Evolutionary conservation across 2,113 vertebrate species (phyloP).

Genomic region (Melospiza georgiana): DNA sequence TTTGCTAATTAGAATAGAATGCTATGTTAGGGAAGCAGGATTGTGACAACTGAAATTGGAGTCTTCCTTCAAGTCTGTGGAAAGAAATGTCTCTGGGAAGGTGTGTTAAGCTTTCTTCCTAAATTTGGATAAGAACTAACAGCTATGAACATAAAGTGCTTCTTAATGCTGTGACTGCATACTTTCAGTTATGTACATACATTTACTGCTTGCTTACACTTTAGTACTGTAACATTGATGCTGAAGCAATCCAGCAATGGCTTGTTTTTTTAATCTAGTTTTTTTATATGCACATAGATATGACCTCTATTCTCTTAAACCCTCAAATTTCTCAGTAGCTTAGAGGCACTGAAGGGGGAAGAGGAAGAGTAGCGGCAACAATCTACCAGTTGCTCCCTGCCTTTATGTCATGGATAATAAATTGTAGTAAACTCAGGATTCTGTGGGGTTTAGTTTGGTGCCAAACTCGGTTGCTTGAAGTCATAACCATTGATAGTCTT

Average conservation of each 20-base stretch:
- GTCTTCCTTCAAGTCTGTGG: not conserved
- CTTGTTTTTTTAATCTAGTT: not conserved
- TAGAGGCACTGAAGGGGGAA: not conserved
- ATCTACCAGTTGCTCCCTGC: not conserved
- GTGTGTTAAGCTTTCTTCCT: not conserved
- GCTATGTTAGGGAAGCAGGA: not conserved
- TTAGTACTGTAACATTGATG: not conserved
- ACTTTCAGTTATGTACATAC: not conserved
- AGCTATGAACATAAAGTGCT: not conserved
- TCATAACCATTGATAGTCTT: not conserved
- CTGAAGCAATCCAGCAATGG: not conserved
- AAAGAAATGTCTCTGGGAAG: not conserved
- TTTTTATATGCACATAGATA: not conserved
- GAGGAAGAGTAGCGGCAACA: not conserved
- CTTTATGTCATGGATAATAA: not conserved
- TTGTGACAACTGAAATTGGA: not conserved
- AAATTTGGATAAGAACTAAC: not conserved
- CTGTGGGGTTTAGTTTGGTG: not conserved
- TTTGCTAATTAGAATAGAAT: not conserved
- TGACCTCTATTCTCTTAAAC: not conserved
- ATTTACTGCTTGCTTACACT: not conserved
- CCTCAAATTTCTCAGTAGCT: not conserved
- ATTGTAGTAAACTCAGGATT: not conserved
- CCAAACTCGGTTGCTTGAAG: not conserved
- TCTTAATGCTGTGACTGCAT: not conserved